phyloP scores from a whole-genome alignment of 2,888 invertebrate genomes.

The Eudemis profundana region DNA sequence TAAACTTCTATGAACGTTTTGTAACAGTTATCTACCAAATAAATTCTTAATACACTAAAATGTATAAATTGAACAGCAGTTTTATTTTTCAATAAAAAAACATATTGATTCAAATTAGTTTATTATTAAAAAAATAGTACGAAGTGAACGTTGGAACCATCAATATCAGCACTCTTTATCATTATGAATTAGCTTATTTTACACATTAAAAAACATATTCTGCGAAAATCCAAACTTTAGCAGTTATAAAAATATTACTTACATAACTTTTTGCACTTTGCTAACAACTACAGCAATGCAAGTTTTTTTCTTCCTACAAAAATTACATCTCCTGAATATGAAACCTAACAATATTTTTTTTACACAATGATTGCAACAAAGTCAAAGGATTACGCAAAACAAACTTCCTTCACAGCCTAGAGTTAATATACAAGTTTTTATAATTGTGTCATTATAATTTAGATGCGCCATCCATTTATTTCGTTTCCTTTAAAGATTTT shows the following conservation, averaged over 20 bases:
- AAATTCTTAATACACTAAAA: conserved; percentile 31
- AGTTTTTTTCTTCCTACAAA: neutral
- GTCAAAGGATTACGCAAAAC: neutral
- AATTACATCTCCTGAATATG: neutral
- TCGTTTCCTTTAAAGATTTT: too few species aligned
- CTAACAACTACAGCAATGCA: too few species aligned
- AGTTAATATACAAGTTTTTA: too few species aligned
- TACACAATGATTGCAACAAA: too few species aligned
- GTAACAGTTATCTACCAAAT: conserved; percentile 23
- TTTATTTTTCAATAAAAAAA: conserved; percentile 21
- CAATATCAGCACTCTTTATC: neutral
- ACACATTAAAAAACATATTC: neutral
- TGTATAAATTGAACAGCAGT: conserved; percentile 26
- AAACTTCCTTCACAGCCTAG: neutral
- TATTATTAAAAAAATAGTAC: neutral
- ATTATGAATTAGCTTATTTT: neutral
- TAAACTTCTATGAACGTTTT: conserved; percentile 22
- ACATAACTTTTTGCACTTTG: too few species aligned
- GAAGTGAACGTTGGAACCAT: neutral
- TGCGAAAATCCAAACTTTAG: neutral
- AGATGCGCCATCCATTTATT: too few species aligned
- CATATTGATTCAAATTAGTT: neutral
- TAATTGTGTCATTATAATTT: too few species aligned
- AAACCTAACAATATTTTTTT: neutral
- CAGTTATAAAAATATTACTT: too few species aligned